Evolutionary conservation across 2,888 invertebrate species (phyloP).

Genomic region (Nycteola revayana): DNA sequence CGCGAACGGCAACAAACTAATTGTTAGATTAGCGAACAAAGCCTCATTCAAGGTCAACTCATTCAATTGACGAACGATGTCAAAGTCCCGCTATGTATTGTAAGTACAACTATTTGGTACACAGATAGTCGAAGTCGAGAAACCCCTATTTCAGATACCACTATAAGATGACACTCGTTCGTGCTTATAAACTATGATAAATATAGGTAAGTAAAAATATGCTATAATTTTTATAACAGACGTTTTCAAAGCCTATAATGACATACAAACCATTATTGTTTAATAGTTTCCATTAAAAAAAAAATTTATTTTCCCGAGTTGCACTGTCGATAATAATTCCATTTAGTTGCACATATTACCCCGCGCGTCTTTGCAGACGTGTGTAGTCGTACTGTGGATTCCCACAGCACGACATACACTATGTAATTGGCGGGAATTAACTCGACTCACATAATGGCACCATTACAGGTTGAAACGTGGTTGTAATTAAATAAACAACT

Average conservation of each 20-base stretch:
- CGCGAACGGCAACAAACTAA: conserved; percentile 15
- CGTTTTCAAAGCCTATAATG: too few species aligned
- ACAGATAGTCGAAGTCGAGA: conserved; percentile 22
- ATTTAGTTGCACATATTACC: too few species aligned
- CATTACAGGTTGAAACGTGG: conserved; percentile 29
- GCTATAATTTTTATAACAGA: too few species aligned
- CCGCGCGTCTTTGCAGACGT: too few species aligned
- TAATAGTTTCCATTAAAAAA: too few species aligned
- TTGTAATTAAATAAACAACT: conserved; percentile 30
- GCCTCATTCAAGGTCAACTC: conserved; percentile 22
- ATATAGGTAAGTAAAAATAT: too few species aligned
- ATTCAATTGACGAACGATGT: conserved; percentile 10
- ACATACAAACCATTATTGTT: too few species aligned
- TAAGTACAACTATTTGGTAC: conserved; percentile 20
- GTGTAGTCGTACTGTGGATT: too few species aligned
- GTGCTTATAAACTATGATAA: too few species aligned
- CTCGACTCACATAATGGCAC: conserved; percentile 45
- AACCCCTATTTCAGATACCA: conserved; percentile 9
- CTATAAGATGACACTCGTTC: background rate
- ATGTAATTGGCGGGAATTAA: conserved; percentile 42
- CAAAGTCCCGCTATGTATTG: conserved; percentile 28
- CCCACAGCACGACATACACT: conserved; percentile 53
- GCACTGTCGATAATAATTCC: too few species aligned
- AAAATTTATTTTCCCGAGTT: too few species aligned
- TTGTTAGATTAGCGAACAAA: conserved; percentile 19